phyloP scores from a whole-genome alignment of 2,113 vertebrate species.

The Lophura nycthemera region DNA sequence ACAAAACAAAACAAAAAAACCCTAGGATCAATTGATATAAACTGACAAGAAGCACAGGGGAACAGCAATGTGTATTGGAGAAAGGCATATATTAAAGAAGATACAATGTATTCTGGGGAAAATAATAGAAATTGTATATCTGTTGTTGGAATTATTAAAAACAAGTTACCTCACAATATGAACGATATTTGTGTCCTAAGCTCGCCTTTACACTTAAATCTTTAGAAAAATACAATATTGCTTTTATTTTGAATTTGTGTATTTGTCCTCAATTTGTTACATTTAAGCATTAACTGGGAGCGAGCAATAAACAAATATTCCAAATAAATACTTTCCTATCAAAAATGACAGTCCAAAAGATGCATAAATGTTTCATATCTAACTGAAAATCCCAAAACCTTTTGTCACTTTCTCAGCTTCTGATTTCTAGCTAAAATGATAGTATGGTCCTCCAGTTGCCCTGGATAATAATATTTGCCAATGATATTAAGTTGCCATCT shows the following conservation, averaged over 20 bases:
- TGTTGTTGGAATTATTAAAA: not conserved
- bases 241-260: not conserved
- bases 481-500: not conserved
- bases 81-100: not conserved
- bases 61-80: not conserved
- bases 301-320: not conserved
- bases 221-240: not conserved
- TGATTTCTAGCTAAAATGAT: not conserved
- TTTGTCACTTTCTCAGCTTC: not conserved
- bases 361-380: not conserved
- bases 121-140: not conserved
- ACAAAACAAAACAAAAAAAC: conserved; percentile 39
- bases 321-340: not conserved
- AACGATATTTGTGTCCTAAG: not conserved
- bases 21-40: conserved; percentile 26
- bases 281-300: not conserved
- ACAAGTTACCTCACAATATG: not conserved
- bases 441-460: not conserved
- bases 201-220: not conserved
- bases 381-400: not conserved
- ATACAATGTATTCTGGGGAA: not conserved
- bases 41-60: conserved; percentile 25
- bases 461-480: not conserved
- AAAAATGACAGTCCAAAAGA: not conserved
- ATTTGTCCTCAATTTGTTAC: not conserved